Percentiles rank a stretch among this genome's conserved stretches.
Evolutionary conservation across 2,888 invertebrate genomes (phyloP).

Genomic region (Mycalesis mineus): DNA sequence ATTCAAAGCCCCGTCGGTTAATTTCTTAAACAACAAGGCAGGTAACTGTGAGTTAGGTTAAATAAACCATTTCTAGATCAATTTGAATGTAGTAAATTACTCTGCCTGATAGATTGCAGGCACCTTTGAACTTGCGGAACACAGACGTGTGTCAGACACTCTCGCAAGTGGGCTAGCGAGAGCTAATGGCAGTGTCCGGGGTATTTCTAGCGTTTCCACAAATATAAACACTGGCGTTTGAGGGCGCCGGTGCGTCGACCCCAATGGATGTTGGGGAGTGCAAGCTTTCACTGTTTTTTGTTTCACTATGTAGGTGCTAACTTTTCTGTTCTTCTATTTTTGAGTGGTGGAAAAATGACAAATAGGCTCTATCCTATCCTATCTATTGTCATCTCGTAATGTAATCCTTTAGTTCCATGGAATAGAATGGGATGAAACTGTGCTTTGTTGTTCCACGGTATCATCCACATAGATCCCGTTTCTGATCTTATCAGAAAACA

Average conservation of each 20-base stretch:
- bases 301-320: neutral
- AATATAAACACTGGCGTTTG: slow-evolving; percentile 44
- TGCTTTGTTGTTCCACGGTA: too few species aligned
- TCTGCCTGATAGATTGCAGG: neutral
- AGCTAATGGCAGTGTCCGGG: slow-evolving; percentile 32
- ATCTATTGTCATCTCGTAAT: too few species aligned
- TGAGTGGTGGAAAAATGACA: neutral
- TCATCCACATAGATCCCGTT: too few species aligned
- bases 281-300: neutral
- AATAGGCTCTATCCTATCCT: too few species aligned
- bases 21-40: too few species aligned
- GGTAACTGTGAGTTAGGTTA: too few species aligned
- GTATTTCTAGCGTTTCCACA: slow-evolving; percentile 40
- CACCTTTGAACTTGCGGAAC: slow-evolving; percentile 26
- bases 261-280: slow-evolving; percentile 27
- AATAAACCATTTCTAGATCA: too few species aligned
- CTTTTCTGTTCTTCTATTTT: neutral
- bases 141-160: slow-evolving; percentile 27
- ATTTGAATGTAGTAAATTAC: too few species aligned
- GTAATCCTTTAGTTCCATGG: too few species aligned
- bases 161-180: slow-evolving; percentile 27
- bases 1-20: too few species aligned
- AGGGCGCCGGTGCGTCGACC: slow-evolving; percentile 48
- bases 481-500: too few species aligned
- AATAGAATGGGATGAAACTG: too few species aligned